Base-by-base conservation (phyloP, 2,888 invertebrate genomes). In the Capitulum mitella region DNA sequence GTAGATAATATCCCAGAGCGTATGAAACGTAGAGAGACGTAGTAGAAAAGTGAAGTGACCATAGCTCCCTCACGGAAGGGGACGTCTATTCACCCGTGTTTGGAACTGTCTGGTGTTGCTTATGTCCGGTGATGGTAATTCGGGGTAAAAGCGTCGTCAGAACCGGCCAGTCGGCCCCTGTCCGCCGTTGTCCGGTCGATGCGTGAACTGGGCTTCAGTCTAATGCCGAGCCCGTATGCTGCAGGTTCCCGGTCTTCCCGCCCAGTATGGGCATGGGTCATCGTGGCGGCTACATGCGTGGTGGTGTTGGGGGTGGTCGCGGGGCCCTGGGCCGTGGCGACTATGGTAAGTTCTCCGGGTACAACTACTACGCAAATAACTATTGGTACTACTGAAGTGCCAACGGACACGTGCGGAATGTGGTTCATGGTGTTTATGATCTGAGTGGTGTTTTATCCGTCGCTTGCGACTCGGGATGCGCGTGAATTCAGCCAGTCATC, bases 291-390 rank as follows among this genome's bases (percentile, higher is more conserved):
- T 58, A 58, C 58, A 58, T 58, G 58, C 58, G 78, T 75, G 77
- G 81, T 75, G 83, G 83, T 79, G 87, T 88, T 80, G 89, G 87
- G 82, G 88, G 89, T 83, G 88, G 90, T 87, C 87, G 92, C 86
- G 89, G 91, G 85, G 90, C 91, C 81, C 90, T 93, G 90, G 92
- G 93, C 82, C 90, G 93, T 84, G 93, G 93, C 83, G 94, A 95
- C 87, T 94, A 94, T 89, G 94, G 95, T 94, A 90, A 92, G 94
- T 92, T 84, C 3, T 79, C 81, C 54, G 81, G 81, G 79, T 80
- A 80, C 78, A 81, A 81, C 80, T 81, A 80, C 81, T 81, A 81
- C 79, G 80, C 80, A 79, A 81, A 81, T 80, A 81, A 81, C 79
- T 81, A 81, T 79, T 81, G 81, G 80, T 81, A 81, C 79, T 81